Evolutionary conservation across 2,113 vertebrate species (phyloP).

Genomic region (Percina caprodes): DNA sequence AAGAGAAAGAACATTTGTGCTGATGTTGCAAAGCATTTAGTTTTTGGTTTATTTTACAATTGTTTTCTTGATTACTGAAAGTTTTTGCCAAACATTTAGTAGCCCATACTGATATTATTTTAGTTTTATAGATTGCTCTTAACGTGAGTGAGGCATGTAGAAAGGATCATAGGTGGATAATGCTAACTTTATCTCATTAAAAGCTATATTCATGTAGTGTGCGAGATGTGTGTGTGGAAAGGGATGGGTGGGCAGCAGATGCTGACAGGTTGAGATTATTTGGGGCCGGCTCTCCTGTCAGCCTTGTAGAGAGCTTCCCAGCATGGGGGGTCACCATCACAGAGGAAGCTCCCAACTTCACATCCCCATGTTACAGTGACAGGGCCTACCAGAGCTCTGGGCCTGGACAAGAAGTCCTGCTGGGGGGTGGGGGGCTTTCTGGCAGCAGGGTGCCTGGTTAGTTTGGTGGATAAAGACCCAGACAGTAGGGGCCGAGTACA

Average conservation of each 20-base stretch:
- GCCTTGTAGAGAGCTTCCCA: constrained; percentile 81
- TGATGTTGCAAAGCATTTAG: not conserved
- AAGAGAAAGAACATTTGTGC: not conserved
- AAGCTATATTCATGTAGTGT: not conserved
- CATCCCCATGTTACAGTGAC: constrained; percentile 80
- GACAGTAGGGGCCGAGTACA: constrained; percentile 66
- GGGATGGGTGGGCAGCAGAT: constrained; percentile 38
- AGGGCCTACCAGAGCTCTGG: constrained; percentile 79
- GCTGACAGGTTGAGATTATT: constrained; percentile 63
- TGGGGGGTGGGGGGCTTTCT: constrained; percentile 58
- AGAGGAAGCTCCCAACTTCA: constrained; percentile 88
- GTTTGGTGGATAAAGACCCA: constrained; percentile 64
- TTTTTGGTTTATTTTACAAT: not conserved
- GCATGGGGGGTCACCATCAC: constrained; percentile 83
- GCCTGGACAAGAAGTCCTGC: constrained; percentile 73
- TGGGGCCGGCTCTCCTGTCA: constrained; percentile 79
- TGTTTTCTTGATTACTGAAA: not conserved
- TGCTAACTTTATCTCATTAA: not conserved
- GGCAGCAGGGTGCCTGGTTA: constrained; percentile 59
- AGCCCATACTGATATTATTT: not conserved
- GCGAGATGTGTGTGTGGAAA: constrained; percentile 12
- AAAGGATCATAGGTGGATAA: not conserved
- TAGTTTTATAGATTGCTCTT: not conserved
- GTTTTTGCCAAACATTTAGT: not conserved
- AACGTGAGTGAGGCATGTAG: not conserved